phyloP scores from a whole-genome alignment of 2,797 vertebrate species.

The Holocentrus rufus region DNA sequence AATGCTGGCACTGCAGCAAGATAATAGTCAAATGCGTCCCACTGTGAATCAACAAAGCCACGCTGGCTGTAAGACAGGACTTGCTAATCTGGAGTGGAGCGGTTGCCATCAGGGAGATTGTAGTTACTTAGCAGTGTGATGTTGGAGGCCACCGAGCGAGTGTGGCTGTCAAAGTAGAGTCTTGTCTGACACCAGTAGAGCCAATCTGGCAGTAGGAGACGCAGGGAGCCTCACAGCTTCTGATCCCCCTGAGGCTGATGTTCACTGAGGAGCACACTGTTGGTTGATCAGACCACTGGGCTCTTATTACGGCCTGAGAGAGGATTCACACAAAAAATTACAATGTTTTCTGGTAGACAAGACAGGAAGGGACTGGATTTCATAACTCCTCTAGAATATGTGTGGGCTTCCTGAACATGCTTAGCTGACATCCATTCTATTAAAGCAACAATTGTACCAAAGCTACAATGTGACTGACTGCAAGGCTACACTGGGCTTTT shows the following conservation, averaged over 20 bases:
- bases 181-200: conserved; percentile 71
- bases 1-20: conserved; percentile 25
- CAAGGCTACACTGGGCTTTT: conserved; percentile 28
- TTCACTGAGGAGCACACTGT: conserved; percentile 55
- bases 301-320: conserved; percentile 32
- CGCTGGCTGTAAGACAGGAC: conserved; percentile 48
- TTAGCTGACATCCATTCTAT: conserved; percentile 24
- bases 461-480: conserved; percentile 40
- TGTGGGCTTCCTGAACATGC: conserved; percentile 8
- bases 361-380: conserved; percentile 3
- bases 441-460: conserved; percentile 37
- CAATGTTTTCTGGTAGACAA: conserved; percentile 11
- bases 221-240: conserved; percentile 55
- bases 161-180: conserved; percentile 68
- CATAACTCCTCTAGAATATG: conserved; percentile 16
- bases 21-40: conserved; percentile 46
- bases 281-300: conserved; percentile 51
- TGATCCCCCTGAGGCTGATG: conserved; percentile 57
- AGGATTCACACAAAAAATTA: conserved; percentile 23
- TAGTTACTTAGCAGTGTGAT: conserved; percentile 66
- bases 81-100: conserved; percentile 66
- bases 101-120: conserved; percentile 68
- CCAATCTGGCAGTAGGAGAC: conserved; percentile 68
- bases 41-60: conserved; percentile 49
- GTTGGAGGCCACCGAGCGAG: conserved; percentile 64